Evolutionary conservation across 2,888 invertebrate species (phyloP), one percentile per base, ranked within the genome.

Genomic region (Pseudococcus longispinus): DNA sequence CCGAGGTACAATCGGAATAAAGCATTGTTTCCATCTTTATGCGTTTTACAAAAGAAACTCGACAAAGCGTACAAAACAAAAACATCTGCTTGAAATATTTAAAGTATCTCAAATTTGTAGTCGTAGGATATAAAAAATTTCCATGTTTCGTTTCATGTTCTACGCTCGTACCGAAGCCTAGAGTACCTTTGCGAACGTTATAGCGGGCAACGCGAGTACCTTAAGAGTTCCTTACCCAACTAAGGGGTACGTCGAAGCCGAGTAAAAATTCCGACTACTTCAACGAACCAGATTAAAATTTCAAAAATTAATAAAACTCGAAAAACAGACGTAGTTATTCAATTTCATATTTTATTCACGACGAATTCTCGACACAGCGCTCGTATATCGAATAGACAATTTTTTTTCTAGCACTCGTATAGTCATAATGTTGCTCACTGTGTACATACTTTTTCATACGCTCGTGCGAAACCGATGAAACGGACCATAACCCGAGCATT

Each of bases 291-390:
- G 26, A 65, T 65, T 65, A 65, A 65, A 65, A 65, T 65, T 65
- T 65, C 65, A 65, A 65, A 65, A 65, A 65, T 65, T 65, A 65
- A 65, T 65, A 65, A 65, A 65, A 65, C 65, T 65, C 26, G 65
- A 65, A 23, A 23, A 23, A 23, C 23, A 65, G 65, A 26, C 65
- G 23, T 26, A 65, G 26, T 65, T 26, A 26, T 65, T 65, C 26
- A 65, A 65, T 65, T 65, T 26, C 23, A 65, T 65, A 23, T 26
- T 65, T 65, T 65, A 65, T 65, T 65, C 26, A 65, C 11, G 11
- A 26, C 15, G 26, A 3, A 11, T 23, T 26, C 65, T 65, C 23
- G 65, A n/a, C n/a, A n/a, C n/a, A n/a, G n/a, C n/a, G n/a, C n/a
- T n/a, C n/a, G n/a, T n/a, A n/a, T 13, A 65, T 51, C 51, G 51